A percentile compares a stretch with the other conserved stretches of the same genome.
These are phyloP conservation scores for Brachyistius frenatus DNA, from an alignment of 2,113 vertebrate species.

Conservation along the genomic window DNA sequence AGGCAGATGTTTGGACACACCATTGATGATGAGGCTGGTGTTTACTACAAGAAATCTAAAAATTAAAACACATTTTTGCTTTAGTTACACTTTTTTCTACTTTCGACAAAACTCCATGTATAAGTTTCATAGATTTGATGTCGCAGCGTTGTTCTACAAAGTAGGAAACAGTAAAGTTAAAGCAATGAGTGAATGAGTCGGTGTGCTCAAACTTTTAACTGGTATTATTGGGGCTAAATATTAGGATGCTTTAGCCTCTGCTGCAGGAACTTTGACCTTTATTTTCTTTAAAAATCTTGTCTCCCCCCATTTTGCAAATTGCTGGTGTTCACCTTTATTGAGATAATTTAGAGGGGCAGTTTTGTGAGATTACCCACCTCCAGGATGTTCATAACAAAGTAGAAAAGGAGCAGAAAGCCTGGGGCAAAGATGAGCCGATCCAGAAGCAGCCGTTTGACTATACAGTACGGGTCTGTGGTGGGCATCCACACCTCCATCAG, in stretches of 20 bases:
- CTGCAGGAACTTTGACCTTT: not conserved
- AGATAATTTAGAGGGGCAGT: too few species aligned
- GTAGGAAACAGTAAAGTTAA: too few species aligned
- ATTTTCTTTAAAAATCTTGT: not conserved
- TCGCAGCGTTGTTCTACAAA: too few species aligned
- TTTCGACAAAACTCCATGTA: not conserved
- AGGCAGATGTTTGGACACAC: too few species aligned
- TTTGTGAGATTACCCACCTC: conserved; percentile 82
- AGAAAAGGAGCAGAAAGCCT: conserved; percentile 88
- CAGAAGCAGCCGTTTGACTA: conserved; percentile 87
- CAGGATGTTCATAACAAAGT: conserved; percentile 87
- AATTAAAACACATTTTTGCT: not conserved
- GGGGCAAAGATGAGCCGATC: conserved; percentile 90
- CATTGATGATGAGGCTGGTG: too few species aligned
- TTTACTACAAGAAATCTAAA: not conserved
- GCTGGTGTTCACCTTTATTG: not conserved
- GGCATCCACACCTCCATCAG: conserved; percentile 88
- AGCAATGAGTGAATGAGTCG: not conserved
- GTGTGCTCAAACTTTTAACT: not conserved
- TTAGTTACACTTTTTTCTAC: not conserved
- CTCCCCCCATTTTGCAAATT: not conserved
- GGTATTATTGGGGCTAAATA: too few species aligned
- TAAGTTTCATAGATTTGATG: not conserved
- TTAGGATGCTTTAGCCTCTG: not conserved
- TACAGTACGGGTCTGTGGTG: conserved; percentile 79